Base-by-base conservation (phyloP, 2,113 vertebrate genomes). In the Zosterops japonicus region DNA sequence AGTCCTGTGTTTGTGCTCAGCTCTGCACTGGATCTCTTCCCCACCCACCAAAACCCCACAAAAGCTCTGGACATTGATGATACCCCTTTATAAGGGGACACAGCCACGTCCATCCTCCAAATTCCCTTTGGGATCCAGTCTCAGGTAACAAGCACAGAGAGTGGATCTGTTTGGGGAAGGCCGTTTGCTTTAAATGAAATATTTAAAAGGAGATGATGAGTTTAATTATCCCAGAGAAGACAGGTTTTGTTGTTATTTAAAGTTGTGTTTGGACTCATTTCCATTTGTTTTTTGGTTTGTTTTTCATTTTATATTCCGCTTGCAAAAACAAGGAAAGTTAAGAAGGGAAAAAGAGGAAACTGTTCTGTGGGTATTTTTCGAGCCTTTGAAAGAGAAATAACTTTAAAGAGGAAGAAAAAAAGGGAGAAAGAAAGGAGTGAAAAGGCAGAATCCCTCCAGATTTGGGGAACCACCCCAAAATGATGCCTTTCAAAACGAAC, bases 91-190 rank as follows among this genome's bases (percentile, higher is more conserved):
- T 13, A 31, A 20, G 21, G n/a, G 24, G 42, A 29, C 31, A 29
- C 22, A 44, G 11, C 16, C 46, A 18, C 0, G 0, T 11, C 6
- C 15, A 22, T 9, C 28, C 25, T 82, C 39, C 64, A 25, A 13
- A 3, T 24, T 65, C 60, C 33, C 28, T 35, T 4, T 70, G 87
- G 27, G 33, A 36, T 59, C 19, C 35, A 7, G 18, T 4, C 35
- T 6, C 47, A 39, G 19, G 5, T 12, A 55, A 27, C 10, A 42
- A 50, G 24, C 42, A 42, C 2, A 2, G 39, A 50, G 52, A 9
- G 19, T 5, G 22, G 7, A 19, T 69, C 47, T 60, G 5, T 27
- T 68, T 31, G 61, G 41, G 68, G 82, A 93, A 44, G 31, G 35
- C 5, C 1, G 2, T 63, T 81, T 70, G 41, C 31, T 77, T 60